A percentile compares a stretch with the other conserved stretches of the same genome.
phyloP scores from a whole-genome alignment of 2,888 invertebrate species.

The Autographa gamma region DNA sequence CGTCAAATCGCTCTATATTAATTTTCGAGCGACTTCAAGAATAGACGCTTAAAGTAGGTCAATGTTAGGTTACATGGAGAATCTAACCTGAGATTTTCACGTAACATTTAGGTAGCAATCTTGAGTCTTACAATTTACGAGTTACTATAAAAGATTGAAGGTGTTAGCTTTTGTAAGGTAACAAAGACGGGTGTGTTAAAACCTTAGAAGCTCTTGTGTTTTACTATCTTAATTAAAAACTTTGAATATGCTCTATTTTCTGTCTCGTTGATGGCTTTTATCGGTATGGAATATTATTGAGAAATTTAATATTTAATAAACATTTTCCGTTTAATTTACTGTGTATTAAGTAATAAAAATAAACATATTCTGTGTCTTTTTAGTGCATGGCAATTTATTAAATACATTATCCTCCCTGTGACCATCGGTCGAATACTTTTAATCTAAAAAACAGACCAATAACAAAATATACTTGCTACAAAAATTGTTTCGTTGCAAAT shows the following conservation, averaged over 20 bases:
- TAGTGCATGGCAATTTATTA: too few species aligned
- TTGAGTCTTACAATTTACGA: neutral
- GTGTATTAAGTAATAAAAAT: too few species aligned
- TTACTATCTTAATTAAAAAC: neutral
- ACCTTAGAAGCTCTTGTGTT: neutral
- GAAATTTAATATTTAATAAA: too few species aligned
- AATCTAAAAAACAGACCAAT: neutral
- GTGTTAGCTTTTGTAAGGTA: neutral
- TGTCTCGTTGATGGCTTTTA: neutral
- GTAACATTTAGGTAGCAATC: conserved; percentile 13
- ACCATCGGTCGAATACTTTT: neutral
- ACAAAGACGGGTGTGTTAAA: neutral
- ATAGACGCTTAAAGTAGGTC: conserved; percentile 32
- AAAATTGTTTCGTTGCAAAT: neutral
- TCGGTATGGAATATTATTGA: neutral
- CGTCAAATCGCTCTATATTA: conserved; percentile 32
- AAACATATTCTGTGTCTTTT: too few species aligned
- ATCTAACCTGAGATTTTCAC: conserved; percentile 6
- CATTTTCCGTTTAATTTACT: too few species aligned
- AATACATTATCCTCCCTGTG: too few species aligned
- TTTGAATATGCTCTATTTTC: neutral
- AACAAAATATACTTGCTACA: too few species aligned
- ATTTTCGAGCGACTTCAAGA: conserved; percentile 44
- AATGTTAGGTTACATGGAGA: conserved; percentile 26
- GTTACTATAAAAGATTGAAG: conserved; percentile 2